A percentile compares a stretch with the other conserved stretches of the same genome.
These are phyloP conservation scores for Sesia apiformis DNA, from an alignment of 2,888 invertebrate species.

Conservation along the genomic window DNA sequence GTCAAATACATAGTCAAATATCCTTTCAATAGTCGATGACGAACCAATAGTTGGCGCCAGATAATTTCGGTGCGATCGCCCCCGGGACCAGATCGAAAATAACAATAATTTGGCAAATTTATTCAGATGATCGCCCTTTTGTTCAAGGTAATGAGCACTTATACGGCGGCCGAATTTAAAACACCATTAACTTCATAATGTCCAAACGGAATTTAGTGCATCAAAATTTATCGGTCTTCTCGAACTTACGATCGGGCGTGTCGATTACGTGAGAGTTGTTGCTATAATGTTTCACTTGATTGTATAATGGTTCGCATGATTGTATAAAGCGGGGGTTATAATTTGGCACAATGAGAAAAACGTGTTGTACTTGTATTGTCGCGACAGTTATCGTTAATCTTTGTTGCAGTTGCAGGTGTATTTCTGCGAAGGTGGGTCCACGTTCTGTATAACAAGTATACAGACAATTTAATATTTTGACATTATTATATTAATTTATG, in stretches of 20 bases:
- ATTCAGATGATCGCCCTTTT: conserved; percentile 60
- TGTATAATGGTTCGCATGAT: neutral
- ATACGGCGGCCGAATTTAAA: conserved; percentile 38
- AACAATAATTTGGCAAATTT: conserved; percentile 68
- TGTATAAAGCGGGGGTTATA: neutral
- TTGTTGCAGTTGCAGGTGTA: too few relatives aligned
- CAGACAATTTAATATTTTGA: too few relatives aligned
- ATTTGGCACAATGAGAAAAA: neutral
- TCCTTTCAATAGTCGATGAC: too few relatives aligned
- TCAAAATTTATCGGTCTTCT: conserved; percentile 10
- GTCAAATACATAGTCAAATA: too few relatives aligned
- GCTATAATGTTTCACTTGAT: neutral
- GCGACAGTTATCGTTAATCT: too few relatives aligned
- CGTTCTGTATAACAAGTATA: too few relatives aligned
- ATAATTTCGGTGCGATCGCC: conserved; percentile 31
- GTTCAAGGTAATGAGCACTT: conserved; percentile 52
- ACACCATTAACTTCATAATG: conserved; percentile 47
- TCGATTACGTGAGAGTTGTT: neutral
- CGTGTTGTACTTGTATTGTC: too few relatives aligned
- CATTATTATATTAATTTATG: too few relatives aligned
- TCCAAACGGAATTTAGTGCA: conserved; percentile 9
- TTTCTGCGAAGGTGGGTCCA: too few relatives aligned
- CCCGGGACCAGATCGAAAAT: conserved; percentile 39
- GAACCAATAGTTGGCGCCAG: conserved; percentile 3
- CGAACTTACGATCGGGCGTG: neutral